Evolutionary conservation across 2,888 invertebrate species (phyloP), one percentile per base, ranked within the genome.

Genomic region (Xylophagus ater): DNA sequence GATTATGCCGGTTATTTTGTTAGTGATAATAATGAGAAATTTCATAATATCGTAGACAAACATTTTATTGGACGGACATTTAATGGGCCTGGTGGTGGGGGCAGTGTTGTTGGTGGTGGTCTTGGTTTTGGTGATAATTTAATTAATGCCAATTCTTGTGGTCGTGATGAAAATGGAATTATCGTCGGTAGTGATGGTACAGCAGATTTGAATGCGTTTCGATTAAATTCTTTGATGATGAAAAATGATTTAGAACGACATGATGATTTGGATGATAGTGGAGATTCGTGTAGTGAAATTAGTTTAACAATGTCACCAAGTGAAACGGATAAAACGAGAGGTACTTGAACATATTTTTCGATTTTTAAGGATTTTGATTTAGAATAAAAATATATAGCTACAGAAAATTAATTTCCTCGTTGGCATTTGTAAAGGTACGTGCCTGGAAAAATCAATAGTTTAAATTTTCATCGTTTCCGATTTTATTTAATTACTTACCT

Each of bases 201-300:
- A 10, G 7, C n/a, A n/a, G 18, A 8, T 10, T 8, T 25, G 4
- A 18, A 13, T 19, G 25, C 19, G 4, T 5, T 29, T 9, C 17
- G 34, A 14, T 29, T 33, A 6, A 28, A 17, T 28, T 10, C 28
- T 3, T 33, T 39, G 9, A 26, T 15, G 8, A 28, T 39, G 17
- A 39, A 39, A 26, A 39, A 26, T 24, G 29, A 41, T 25, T 33
- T 18, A 6, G 34, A 40, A 25, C 23, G 20, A 12, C 24, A 33
- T 15, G 42, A 43, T 12, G 46, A 43, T 3, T 34, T 33, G 7
- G 63, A 62, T 31, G 59, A 63, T 38, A 63, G 63, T 41, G 62
- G 56, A 1, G 64, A 63, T 41, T 64, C 64, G 3, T 59, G 62
- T 44, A 65, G 65, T 41, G 64, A 65, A 45, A 62, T 65, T 25